These are phyloP conservation scores for Limenitis camilla DNA, from an alignment of 2,888 invertebrate species.

Conservation along the genomic window DNA sequence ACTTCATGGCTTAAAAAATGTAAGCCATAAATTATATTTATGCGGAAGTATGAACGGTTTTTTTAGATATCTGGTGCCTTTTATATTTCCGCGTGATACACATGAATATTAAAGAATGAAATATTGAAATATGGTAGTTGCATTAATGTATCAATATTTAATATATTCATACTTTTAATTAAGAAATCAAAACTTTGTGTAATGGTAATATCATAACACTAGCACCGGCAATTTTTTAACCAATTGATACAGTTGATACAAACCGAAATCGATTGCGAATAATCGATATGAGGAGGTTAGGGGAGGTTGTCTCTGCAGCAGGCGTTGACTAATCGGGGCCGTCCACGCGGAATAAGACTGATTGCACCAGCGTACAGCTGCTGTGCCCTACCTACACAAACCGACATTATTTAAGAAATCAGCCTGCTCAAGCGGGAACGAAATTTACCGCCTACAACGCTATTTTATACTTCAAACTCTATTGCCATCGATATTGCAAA, in stretches of 20 bases:
- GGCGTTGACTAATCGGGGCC: constrained; percentile 73
- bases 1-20: too few species aligned
- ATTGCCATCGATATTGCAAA: constrained; percentile 5
- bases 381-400: constrained; percentile 65
- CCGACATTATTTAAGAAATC: constrained; percentile 74
- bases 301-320: constrained; percentile 68
- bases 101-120: too few species aligned
- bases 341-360: constrained; percentile 74
- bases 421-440: constrained; percentile 67
- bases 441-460: constrained; percentile 57
- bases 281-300: constrained; percentile 64
- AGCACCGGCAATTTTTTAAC: background rate
- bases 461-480: constrained; percentile 17
- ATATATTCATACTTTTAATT: too few species aligned
- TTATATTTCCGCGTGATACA: too few species aligned
- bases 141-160: too few species aligned
- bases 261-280: constrained; percentile 61
- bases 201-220: too few species aligned
- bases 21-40: too few species aligned
- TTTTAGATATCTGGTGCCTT: too few species aligned
- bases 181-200: too few species aligned
- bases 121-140: too few species aligned
- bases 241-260: background rate
- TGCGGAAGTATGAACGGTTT: too few species aligned
- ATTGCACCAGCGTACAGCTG: constrained; percentile 67